phyloP scores from a whole-genome alignment of 1,140 invertebrate genomes.

The Megalonaias nervosa region DNA sequence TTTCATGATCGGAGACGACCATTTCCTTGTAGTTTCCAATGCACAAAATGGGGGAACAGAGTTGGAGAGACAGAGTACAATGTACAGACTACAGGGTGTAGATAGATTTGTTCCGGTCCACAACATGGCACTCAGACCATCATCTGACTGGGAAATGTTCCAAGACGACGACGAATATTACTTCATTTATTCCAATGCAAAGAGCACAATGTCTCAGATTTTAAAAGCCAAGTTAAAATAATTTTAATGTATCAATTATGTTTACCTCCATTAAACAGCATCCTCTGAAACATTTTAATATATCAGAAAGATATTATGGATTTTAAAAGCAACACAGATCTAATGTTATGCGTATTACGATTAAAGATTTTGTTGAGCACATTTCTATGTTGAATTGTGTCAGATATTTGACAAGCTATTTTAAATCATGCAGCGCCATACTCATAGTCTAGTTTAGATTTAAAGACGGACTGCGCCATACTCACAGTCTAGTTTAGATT shows the following conservation, averaged over 20 bases:
- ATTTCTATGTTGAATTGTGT: too few species aligned
- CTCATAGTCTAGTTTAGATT: too few species aligned
- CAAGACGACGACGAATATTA: constrained; percentile 50
- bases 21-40: constrained; percentile 67
- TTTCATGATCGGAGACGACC: constrained; percentile 61
- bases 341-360: too few species aligned
- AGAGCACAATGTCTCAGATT: constrained; percentile 58
- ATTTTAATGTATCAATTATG: background rate
- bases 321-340: background rate
- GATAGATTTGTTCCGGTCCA: constrained; percentile 68
- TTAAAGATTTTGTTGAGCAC: too few species aligned
- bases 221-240: constrained; percentile 55
- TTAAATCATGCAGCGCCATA: too few species aligned
- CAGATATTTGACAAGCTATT: too few species aligned
- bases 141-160: constrained; percentile 67
- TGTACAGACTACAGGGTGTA: constrained; percentile 68
- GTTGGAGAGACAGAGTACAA: constrained; percentile 45
- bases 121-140: constrained; percentile 56
- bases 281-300: background rate
- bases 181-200: constrained; percentile 64
- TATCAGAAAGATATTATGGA: background rate
- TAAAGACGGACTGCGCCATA: too few species aligned
- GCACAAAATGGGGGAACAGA: constrained; percentile 58
- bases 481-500: too few species aligned
- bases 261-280: background rate